Percentiles rank a stretch among this genome's conserved stretches.
phyloP scores from a whole-genome alignment of 2,113 vertebrate species.

The Chloropsis cyanopogon region DNA sequence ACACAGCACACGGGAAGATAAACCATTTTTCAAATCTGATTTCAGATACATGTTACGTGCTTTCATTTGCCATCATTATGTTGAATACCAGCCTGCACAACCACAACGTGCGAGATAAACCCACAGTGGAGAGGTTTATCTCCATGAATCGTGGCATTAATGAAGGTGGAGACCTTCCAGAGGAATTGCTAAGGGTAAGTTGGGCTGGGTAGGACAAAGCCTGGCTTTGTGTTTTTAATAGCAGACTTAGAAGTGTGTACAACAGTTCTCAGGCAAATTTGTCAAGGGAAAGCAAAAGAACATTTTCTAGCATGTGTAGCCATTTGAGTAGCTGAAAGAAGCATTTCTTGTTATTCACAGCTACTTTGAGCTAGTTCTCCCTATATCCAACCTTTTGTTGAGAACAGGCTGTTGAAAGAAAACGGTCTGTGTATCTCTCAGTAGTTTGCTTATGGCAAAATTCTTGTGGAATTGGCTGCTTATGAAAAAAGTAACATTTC shows the following conservation, averaged over 20 bases:
- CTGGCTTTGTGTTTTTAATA: not conserved
- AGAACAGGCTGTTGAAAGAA: not conserved
- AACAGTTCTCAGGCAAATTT: not conserved
- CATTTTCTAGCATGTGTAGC: not conserved
- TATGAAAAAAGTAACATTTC: not conserved
- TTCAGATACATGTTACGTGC: slow-evolving; percentile 94
- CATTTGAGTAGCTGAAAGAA: not conserved
- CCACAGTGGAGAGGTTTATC: slow-evolving; percentile 93
- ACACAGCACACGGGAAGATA: not conserved
- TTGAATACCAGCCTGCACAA: slow-evolving; percentile 97
- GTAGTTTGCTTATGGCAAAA: not conserved
- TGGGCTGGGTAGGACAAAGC: not conserved
- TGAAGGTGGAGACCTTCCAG: slow-evolving; percentile 94
- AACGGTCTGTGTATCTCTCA: not conserved
- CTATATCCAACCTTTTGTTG: not conserved
- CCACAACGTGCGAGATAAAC: slow-evolving; percentile 96
- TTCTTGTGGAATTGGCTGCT: not conserved
- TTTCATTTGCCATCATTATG: slow-evolving; percentile 98
- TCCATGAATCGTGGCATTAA: slow-evolving; percentile 98
- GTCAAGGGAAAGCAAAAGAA: not conserved
- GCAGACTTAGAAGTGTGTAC: not conserved
- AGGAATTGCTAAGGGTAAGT: slow-evolving; percentile 92
- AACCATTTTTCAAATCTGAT: not conserved
- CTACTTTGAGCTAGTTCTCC: not conserved
- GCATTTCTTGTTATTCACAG: not conserved